phyloP scores from a whole-genome alignment of 2,888 invertebrate genomes.

The Schizotus pectinicornis region DNA sequence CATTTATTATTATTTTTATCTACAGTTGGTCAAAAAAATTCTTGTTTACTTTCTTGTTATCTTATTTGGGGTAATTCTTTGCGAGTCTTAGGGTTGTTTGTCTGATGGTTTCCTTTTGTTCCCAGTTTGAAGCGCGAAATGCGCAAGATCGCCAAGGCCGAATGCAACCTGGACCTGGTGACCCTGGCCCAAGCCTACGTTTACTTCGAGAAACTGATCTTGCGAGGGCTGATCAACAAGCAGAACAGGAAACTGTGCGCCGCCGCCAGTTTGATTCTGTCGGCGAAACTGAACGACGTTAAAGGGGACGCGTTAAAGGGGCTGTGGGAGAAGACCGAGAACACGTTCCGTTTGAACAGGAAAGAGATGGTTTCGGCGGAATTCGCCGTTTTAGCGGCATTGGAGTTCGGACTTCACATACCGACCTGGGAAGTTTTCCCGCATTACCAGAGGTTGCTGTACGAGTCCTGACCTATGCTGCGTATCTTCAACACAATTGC shows the following conservation, averaged over 20 bases:
- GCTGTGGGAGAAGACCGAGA: slow-evolving; percentile 93
- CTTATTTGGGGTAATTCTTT: no score
- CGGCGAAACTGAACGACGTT: slow-evolving; percentile 96
- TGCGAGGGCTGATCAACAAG: slow-evolving; percentile 91
- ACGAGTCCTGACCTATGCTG: slow-evolving; percentile 78
- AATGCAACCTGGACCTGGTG: slow-evolving; percentile 82
- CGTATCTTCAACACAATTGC: slow-evolving; percentile 1
- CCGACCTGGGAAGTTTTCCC: slow-evolving; percentile 92
- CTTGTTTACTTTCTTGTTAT: no score
- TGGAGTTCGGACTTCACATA: slow-evolving; percentile 93
- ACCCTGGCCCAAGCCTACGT: slow-evolving; percentile 97
- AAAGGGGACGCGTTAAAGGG: slow-evolving; percentile 87
- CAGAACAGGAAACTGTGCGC: slow-evolving; percentile 95
- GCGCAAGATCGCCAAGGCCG: slow-evolving; percentile 87
- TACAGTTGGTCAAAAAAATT: no score
- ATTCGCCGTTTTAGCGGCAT: slow-evolving; percentile 91
- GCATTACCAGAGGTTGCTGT: slow-evolving; percentile 92
- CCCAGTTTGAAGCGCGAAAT: slow-evolving; percentile 93
- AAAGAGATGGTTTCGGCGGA: slow-evolving; percentile 91
- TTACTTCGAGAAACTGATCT: slow-evolving; percentile 96
- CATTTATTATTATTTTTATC: no score
- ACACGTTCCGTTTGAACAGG: slow-evolving; percentile 85
- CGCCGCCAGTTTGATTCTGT: slow-evolving; percentile 90
- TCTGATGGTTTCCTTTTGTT: not conserved
- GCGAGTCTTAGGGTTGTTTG: no score